Evolutionary conservation across 2,113 vertebrate genomes (phyloP).

Genomic region (Canis aureus): DNA sequence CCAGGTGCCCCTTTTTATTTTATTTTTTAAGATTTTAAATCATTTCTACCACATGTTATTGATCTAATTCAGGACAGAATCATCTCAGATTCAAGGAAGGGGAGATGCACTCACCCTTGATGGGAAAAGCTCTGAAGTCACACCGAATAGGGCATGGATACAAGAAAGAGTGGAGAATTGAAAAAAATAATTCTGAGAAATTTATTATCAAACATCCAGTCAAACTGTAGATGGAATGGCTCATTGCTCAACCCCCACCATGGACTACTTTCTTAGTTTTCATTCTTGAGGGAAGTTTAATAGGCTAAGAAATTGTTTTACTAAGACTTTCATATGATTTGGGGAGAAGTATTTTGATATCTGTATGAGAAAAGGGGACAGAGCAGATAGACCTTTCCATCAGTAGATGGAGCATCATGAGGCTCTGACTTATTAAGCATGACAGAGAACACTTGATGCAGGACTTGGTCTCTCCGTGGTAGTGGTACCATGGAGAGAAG

Average conservation of each 20-base stretch:
- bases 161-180: neutral
- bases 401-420: accelerated
- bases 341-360: neutral
- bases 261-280: neutral
- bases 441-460: too few species aligned
- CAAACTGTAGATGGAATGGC: neutral
- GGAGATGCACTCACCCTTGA: neutral
- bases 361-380: neutral
- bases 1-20: neutral
- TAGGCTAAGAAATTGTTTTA: neutral
- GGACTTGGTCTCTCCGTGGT: neutral
- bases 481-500: accelerated
- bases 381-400: neutral
- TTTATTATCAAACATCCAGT: neutral
- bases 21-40: neutral
- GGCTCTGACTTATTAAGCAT: neutral
- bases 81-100: too few species aligned
- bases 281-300: neutral
- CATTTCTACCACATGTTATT: neutral
- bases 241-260: neutral
- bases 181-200: neutral
- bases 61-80: neutral
- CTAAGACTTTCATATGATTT: neutral
- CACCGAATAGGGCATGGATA: accelerated
- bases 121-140: neutral